Conservation (phyloP, 1,140 invertebrate species). For the Calycopis cecrops region DNA sequence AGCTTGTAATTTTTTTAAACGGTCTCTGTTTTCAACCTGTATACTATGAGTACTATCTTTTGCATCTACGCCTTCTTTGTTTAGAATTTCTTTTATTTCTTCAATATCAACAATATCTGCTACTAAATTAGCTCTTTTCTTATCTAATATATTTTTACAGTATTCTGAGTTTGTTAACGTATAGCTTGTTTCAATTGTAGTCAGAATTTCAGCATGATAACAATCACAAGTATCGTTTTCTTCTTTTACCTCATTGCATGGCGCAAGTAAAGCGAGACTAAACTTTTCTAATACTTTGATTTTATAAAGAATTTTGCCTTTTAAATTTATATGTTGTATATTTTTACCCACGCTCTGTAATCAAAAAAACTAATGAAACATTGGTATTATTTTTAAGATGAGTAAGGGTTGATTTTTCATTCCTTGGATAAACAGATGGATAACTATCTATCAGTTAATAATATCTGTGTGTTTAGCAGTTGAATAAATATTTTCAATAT, state of each 20-base stretch:
- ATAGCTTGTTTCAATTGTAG: slow-evolving; percentile 39
- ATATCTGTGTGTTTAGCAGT: too few species aligned
- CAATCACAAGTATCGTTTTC: slow-evolving; percentile 49
- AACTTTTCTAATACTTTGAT: slow-evolving; percentile 66
- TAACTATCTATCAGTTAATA: too few species aligned
- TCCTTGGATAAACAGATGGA: too few species aligned
- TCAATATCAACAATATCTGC: slow-evolving; percentile 62
- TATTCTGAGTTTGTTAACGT: slow-evolving; percentile 39
- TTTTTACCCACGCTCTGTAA: slow-evolving; percentile 59
- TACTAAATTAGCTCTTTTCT: slow-evolving; percentile 56
- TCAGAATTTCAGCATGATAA: slow-evolving; percentile 41
- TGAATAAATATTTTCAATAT: too few species aligned
- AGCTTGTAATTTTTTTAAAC: slow-evolving; percentile 56
- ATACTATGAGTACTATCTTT: slow-evolving; percentile 35
- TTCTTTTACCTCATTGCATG: slow-evolving; percentile 42
- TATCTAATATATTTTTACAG: slow-evolving; percentile 35
- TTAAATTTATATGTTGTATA: slow-evolving; percentile 49
- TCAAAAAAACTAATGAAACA: slow-evolving; percentile 20
- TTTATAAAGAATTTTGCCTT: slow-evolving; percentile 63
- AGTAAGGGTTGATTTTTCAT: too few species aligned
- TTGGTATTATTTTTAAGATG: not conserved
- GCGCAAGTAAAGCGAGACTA: slow-evolving; percentile 52
- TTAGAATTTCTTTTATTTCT: slow-evolving; percentile 63
- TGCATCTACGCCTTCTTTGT: slow-evolving; percentile 34
- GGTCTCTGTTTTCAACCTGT: slow-evolving; percentile 47